Percentiles rank a stretch among this genome's conserved stretches.
phyloP scores from a whole-genome alignment of 2,797 vertebrate species.

The Brotula barbata region DNA sequence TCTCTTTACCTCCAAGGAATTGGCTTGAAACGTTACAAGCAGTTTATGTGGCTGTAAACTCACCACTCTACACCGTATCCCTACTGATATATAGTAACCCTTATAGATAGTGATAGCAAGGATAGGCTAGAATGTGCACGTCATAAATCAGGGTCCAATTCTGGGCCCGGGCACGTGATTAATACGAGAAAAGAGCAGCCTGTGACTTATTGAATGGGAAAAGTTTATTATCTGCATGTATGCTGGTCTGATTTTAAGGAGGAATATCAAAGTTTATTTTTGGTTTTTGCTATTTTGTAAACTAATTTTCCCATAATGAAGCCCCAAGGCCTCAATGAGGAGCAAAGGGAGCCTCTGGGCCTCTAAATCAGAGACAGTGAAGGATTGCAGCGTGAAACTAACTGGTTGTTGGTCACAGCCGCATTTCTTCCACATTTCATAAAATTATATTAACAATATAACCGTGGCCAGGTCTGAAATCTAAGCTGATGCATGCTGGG shows the following conservation, averaged over 20 bases:
- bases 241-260: no score
- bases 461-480: constrained; percentile 31
- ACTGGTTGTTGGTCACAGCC: constrained; percentile 37
- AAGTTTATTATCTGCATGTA: no score
- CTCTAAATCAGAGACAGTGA: constrained; percentile 19
- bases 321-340: not conserved
- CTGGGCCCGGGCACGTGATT: constrained; percentile 47
- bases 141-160: constrained; percentile 46
- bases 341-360: constrained; percentile 9
- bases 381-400: constrained; percentile 27
- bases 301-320: not conserved
- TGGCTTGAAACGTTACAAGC: constrained; percentile 40
- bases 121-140: constrained; percentile 41
- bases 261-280: not conserved
- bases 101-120: constrained; percentile 31
- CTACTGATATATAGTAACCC: constrained; percentile 29
- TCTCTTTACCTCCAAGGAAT: constrained; percentile 21
- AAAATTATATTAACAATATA: constrained; percentile 43
- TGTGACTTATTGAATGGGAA: no score
- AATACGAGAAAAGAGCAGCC: constrained; percentile 62
- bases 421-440: constrained; percentile 21
- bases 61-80: constrained; percentile 21
- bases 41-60: constrained; percentile 13
- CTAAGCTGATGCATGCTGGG: constrained; percentile 15
- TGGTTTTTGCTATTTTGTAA: not conserved